Evolutionary conservation across 2,888 invertebrate species (phyloP), one percentile per base, ranked within the genome.

Genomic region (Horisme vitalbata): DNA sequence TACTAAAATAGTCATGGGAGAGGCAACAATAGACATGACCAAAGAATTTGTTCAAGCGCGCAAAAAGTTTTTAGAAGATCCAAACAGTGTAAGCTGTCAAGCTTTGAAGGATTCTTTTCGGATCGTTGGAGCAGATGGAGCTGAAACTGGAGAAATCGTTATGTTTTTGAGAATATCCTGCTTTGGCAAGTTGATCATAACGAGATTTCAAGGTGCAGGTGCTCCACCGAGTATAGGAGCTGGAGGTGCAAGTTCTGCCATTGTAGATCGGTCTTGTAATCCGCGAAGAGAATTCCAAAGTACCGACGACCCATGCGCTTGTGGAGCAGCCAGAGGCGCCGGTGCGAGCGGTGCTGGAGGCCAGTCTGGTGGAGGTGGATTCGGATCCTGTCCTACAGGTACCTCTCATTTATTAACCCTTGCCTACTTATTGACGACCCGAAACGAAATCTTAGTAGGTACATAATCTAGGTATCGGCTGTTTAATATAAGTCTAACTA

Each of bases 161-260:
- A 90, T 93, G 65, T 93, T 93, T 72, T 76, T 93, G 30, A 81
- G 94, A 6, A 91, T 93, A 68, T 93, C 93, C 4, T 93, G 93
- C 61, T 93, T 93, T 59, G 94, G 94, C 1, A 91, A 91, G 61
- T 66, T 91, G 44, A 93, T 94, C 14, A 90, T 93, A 7, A 94
- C 94, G 0, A 92, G 91, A 63, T 94, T 94, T 66, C 93, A 93
- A 75, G 86, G 85, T 11, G 65, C 68, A 11, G 65, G 75, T 34
- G 70, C 70, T n/a, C 73, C 75, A 11, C 75, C 79, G 0, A 72
- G 59, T 34, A 41, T 83, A 31, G 72, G 75, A 18, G 55, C 68
- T 9, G 67, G 68, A 36, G 61, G 52, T 7, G 67, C 61, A 20
- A 61, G 55, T 9, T 52, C 71, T 4, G 50, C 65, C 8, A 59